These are phyloP conservation scores for Littorina saxatilis DNA, from an alignment of 1,140 invertebrate genomes.

Conservation along the genomic window DNA sequence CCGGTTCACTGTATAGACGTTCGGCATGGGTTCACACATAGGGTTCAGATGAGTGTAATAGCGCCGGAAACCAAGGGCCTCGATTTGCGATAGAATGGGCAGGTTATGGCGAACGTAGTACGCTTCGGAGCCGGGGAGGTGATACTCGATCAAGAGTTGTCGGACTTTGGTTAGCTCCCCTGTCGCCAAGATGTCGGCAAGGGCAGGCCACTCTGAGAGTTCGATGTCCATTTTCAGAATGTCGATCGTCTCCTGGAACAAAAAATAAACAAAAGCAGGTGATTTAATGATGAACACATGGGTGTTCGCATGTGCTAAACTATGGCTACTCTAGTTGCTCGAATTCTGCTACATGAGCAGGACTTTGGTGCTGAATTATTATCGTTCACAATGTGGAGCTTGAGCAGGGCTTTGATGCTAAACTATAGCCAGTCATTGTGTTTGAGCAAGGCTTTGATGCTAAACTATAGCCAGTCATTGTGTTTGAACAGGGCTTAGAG, in stretches of 20 bases:
- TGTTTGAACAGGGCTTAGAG: too few relatives aligned
- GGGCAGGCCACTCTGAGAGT: constrained; percentile 32
- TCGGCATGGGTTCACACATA: background rate
- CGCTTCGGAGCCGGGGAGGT: background rate
- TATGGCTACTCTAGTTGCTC: too few relatives aligned
- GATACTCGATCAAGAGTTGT: constrained; percentile 43
- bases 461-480: too few relatives aligned
- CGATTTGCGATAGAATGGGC: background rate
- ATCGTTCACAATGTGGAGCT: too few relatives aligned
- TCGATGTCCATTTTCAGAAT: constrained; percentile 53
- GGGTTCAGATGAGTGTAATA: background rate
- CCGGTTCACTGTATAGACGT: background rate
- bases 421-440: too few relatives aligned
- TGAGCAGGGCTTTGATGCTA: too few relatives aligned
- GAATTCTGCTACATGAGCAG: too few relatives aligned
- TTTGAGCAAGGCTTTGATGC: too few relatives aligned
- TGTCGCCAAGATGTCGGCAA: constrained; percentile 21
- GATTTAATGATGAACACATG: too few relatives aligned
- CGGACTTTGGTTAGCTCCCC: constrained; percentile 27
- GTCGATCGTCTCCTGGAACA: constrained; percentile 17
- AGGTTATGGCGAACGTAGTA: background rate
- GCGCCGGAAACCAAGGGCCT: background rate
- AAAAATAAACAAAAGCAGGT: too few relatives aligned
- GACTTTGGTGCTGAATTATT: too few relatives aligned
- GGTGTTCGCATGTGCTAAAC: too few relatives aligned